Evolutionary conservation across 2,888 invertebrate genomes (phyloP).

Genomic region (Lobophora halterata): DNA sequence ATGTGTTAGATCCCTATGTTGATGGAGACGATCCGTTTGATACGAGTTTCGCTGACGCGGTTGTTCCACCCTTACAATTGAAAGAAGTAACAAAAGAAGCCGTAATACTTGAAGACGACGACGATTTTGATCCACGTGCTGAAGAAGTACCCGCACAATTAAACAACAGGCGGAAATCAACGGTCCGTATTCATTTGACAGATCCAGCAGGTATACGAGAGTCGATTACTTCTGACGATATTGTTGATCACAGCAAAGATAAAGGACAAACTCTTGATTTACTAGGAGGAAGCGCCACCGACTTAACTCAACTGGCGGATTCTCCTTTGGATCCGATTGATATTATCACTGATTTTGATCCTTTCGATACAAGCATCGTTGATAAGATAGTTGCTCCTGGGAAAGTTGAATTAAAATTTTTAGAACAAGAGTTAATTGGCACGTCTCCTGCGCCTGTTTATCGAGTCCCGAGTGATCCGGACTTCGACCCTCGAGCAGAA

Average conservation of each 20-base stretch:
- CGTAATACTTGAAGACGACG: conserved; percentile 69
- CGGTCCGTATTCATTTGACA: conserved; percentile 82
- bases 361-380: conserved; percentile 92
- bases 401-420: conserved; percentile 87
- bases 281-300: conserved; percentile 88
- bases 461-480: conserved; percentile 85
- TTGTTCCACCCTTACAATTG: conserved; percentile 77
- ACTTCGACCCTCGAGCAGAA: conserved; percentile 90
- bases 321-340: conserved; percentile 84
- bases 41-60: conserved; percentile 89
- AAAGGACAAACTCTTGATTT: conserved; percentile 81
- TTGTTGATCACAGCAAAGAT: conserved; percentile 53
- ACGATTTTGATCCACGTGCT: conserved; percentile 83
- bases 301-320: conserved; percentile 85
- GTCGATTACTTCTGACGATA: conserved; percentile 78
- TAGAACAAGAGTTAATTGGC: conserved; percentile 88
- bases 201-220: conserved; percentile 83
- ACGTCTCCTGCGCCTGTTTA: conserved; percentile 54
- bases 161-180: conserved; percentile 72
- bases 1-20: conserved; percentile 68
- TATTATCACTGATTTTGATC: conserved; percentile 84
- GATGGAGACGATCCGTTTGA: conserved; percentile 91
- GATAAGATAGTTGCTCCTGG: conserved; percentile 87
- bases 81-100: conserved; percentile 68
- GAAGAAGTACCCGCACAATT: conserved; percentile 74